Evolutionary conservation across 2,113 vertebrate genomes (phyloP), one percentile per base, ranked within the genome.

Genomic region (Anguilla rostrata): DNA sequence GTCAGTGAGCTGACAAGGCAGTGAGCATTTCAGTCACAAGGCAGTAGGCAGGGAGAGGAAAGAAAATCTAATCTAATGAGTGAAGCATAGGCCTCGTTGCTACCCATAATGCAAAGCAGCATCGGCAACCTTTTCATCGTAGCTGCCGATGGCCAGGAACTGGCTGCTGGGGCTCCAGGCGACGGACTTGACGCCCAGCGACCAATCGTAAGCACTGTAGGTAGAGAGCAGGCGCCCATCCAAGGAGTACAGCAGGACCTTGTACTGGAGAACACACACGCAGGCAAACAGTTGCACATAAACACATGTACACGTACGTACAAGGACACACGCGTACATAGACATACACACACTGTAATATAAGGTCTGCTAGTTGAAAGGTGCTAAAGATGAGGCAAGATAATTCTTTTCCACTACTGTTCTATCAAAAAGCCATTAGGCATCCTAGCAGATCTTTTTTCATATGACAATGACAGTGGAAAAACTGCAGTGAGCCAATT

Each of bases 141-240:
- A 99, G 94, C 98, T 99, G 82, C 98, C 98, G 1, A 99, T 90
- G 0, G 97, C 97, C 92, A 99, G 94, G 92, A 99, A 98, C 86
- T 99, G 98, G 49, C 98, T 99, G 95, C 97, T 99, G 90, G 98
- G 98, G 87, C 98, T 98, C 98, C 98, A 99, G 53, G 96, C 87
- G 0, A 98, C 88, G 0, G 96, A 95, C 91, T 99, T 99, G 71
- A 99, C 85, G 0, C 98, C 98, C 34, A 99, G 93, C 0, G 97
- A 98, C 98, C 98, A 99, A 57, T 98, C 97, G 0, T 99, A 99
- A 0, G 98, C 98, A 0, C 92, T 94, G 90, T 96, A 99, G 0
- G 78, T 91, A 0, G 97, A 97, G 7, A 99, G 91, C 87, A 98
- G 92, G 0, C 98, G 97, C 39, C 98, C 98, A 0, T 99, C 98